A percentile compares a stretch with the other conserved stretches of the same genome.
phyloP scores from a whole-genome alignment of 2,797 vertebrate genomes.

The Phataginus tricuspis region DNA sequence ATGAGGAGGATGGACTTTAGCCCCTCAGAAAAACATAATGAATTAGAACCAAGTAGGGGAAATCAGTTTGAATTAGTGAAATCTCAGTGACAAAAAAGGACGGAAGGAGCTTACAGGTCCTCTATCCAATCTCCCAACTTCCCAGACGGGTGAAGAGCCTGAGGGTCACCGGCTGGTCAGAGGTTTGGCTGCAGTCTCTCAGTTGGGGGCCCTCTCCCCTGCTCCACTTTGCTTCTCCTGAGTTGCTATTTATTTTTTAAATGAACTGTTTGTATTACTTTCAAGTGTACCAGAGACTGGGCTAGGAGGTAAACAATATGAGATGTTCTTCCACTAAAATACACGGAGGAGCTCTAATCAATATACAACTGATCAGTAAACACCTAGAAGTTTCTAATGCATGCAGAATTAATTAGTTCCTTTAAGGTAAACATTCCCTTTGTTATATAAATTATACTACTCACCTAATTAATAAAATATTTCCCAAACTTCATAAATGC shows the following conservation, averaged over 20 bases:
- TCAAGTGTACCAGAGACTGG: neutral
- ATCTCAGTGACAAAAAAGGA: neutral
- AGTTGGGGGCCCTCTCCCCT: neutral
- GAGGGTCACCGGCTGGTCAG: neutral
- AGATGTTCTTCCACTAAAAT: neutral
- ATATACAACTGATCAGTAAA: neutral
- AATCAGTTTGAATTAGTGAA: neutral
- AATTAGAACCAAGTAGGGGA: neutral
- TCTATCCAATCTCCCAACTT: neutral
- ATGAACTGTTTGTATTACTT: neutral
- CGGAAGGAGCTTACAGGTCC: neutral
- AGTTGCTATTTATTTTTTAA: neutral
- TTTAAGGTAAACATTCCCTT: neutral
- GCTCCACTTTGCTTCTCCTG: neutral
- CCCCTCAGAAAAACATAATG: neutral
- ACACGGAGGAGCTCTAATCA: neutral
- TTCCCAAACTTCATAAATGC: neutral
- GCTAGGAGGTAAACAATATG: neutral
- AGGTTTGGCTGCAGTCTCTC: neutral
- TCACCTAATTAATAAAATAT: slow-evolving; percentile 28
- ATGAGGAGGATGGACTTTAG: neutral
- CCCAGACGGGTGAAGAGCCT: neutral
- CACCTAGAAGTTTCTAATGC: neutral
- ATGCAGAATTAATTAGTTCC: neutral
- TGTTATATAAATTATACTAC: neutral